Percentiles rank a stretch among this genome's conserved stretches.
Evolutionary conservation across 2,113 vertebrate genomes (phyloP).

Genomic region (Cheilinus undulatus): DNA sequence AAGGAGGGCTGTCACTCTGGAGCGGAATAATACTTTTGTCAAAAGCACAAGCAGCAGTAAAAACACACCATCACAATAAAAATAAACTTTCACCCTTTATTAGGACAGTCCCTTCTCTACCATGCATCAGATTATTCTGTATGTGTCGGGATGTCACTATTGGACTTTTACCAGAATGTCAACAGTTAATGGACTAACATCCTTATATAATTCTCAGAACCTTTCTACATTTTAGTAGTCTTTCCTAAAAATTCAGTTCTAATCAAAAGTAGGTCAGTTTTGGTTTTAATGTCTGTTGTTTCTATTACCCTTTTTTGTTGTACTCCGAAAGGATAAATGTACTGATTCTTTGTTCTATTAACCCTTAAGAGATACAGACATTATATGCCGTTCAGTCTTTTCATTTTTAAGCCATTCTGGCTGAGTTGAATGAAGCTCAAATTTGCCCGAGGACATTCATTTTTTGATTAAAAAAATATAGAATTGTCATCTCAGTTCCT

Average conservation of each 20-base stretch:
- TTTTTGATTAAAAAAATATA: too few species aligned
- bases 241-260: neutral
- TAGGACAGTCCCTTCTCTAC: neutral
- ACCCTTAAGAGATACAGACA: too few species aligned
- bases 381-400: too few species aligned
- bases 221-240: neutral
- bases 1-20: slow-evolving; percentile 77
- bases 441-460: too few species aligned
- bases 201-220: neutral
- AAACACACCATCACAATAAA: slow-evolving; percentile 47
- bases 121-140: neutral
- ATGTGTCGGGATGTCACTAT: neutral
- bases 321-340: neutral
- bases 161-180: neutral
- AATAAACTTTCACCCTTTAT: neutral
- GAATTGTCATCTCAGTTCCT: too few species aligned
- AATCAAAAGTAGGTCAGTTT: neutral
- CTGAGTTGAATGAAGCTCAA: too few species aligned
- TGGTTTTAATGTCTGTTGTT: neutral
- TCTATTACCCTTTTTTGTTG: neutral
- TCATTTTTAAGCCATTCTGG: too few species aligned
- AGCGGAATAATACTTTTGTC: slow-evolving; percentile 90
- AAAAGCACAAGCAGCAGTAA: slow-evolving; percentile 85
- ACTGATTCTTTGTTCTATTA: neutral
- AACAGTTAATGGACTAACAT: neutral